Percentiles rank a stretch among this genome's conserved stretches.
Conservation (phyloP, 1,140 invertebrate genomes). For the Babylonia areolata region DNA sequence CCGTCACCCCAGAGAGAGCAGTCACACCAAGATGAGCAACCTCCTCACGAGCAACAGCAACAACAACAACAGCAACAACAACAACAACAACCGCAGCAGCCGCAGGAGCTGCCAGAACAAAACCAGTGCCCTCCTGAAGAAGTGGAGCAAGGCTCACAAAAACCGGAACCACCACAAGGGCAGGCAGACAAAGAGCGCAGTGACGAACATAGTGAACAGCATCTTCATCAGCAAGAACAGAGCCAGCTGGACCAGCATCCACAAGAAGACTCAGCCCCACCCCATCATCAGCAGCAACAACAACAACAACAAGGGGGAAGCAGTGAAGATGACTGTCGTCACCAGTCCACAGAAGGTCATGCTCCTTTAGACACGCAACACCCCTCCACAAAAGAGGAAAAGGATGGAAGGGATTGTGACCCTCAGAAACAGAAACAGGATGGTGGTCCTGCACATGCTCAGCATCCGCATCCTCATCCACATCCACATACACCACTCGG, state of each 20-base stretch:
- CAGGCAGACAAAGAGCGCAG: no score
- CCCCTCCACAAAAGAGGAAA: background rate
- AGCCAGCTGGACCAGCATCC: background rate
- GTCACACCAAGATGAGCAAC: background rate
- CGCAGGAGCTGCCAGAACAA: background rate
- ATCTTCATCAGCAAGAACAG: background rate
- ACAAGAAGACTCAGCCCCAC: background rate
- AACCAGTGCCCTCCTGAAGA: background rate
- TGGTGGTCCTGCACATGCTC: background rate
- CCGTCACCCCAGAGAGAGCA: background rate
- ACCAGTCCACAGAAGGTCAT: no score
- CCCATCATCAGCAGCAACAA: no score
- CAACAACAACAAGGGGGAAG: no score
- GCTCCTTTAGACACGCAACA: no score
- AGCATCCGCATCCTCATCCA: background rate
- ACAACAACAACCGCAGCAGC: no score
- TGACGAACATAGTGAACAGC: background rate
- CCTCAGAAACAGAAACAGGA: background rate
- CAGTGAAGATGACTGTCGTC: no score
- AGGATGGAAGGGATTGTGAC: background rate
- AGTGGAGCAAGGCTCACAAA: background rate
- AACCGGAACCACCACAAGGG: background rate
- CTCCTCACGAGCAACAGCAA: no score
- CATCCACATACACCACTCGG: background rate
- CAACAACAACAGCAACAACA: background rate